A percentile compares a stretch with the other conserved stretches of the same genome.
phyloP scores from a whole-genome alignment of 2,113 vertebrate genomes.

The Epinephelus lanceolatus region DNA sequence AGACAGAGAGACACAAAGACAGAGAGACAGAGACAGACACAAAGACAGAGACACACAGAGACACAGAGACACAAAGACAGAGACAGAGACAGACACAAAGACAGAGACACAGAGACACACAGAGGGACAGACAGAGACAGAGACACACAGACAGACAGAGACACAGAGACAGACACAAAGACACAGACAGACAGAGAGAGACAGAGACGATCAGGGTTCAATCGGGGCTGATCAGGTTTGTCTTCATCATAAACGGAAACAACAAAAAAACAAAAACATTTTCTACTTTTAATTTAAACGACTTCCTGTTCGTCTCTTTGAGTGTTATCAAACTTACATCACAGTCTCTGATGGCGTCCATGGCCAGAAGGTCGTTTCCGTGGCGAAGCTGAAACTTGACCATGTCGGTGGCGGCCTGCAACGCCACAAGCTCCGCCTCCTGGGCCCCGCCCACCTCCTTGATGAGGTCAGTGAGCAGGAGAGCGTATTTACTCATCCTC shows the following conservation, averaged over 20 bases:
- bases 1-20: neutral
- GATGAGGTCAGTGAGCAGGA: conserved; percentile 93
- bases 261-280: too few species aligned
- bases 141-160: neutral
- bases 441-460: conserved; percentile 87
- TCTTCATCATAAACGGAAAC: too few species aligned
- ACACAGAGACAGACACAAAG: neutral
- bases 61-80: neutral
- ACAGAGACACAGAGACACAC: neutral
- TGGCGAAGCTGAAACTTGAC: conserved; percentile 96
- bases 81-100: too few species aligned
- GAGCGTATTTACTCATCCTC: conserved; percentile 95
- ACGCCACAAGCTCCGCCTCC: conserved; percentile 87
- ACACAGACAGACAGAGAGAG: too few species aligned
- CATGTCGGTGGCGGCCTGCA: conserved; percentile 89
- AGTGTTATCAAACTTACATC: conserved; percentile 81
- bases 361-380: conserved; percentile 95
- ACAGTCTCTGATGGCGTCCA: conserved; percentile 96
- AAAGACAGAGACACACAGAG: conserved; percentile 15
- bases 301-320: neutral
- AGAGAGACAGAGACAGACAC: conserved; percentile 19
- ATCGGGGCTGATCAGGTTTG: too few species aligned
- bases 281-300: too few species aligned
- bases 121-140: too few species aligned
- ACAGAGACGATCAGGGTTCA: too few species aligned